Evolutionary conservation across 1,140 invertebrate genomes (phyloP).

Genomic region (Leptopilina boulardi): DNA sequence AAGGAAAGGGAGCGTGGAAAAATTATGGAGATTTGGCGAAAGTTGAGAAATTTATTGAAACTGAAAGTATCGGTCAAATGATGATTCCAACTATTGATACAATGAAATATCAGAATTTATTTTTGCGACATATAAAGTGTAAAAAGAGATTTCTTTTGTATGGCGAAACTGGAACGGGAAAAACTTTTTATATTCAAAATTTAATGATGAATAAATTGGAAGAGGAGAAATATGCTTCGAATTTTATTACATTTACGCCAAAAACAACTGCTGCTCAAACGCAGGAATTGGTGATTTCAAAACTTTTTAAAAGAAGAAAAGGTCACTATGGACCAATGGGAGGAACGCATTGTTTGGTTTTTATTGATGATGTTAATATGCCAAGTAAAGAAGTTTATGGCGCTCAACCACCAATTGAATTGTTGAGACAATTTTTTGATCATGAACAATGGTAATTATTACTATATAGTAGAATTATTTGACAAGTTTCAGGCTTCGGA

Average conservation of each 20-base stretch:
- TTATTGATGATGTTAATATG: constrained; percentile 97
- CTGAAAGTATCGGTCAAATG: constrained; percentile 84
- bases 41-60: constrained; percentile 78
- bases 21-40: constrained; percentile 83
- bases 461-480: too few relatives aligned
- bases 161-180: constrained; percentile 95
- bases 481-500: too few relatives aligned
- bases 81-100: constrained; percentile 92
- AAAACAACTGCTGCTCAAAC: constrained; percentile 91
- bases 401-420: constrained; percentile 92
- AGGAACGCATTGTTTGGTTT: constrained; percentile 87
- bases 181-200: constrained; percentile 93
- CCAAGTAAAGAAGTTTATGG: constrained; percentile 91
- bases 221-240: constrained; percentile 84
- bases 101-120: constrained; percentile 82
- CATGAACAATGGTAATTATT: constrained; percentile 75
- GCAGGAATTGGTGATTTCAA: constrained; percentile 91
- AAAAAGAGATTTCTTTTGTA: constrained; percentile 86
- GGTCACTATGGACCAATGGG: constrained; percentile 88
- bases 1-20: constrained; percentile 88
- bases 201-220: constrained; percentile 87
- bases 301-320: constrained; percentile 86
- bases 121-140: constrained; percentile 82
- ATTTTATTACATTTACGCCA: constrained; percentile 92
- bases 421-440: constrained; percentile 92